A percentile compares a stretch with the other conserved stretches of the same genome.
These are phyloP conservation scores for Oryctolagus cuniculus DNA, from an alignment of 2,113 vertebrate species.

Conservation along the genomic window mOryCun1.1 NC_091432.1:94670001-94670500, in stretches of 20 bases:
- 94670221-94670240: conserved; percentile 70
- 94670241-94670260: not conserved
- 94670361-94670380: conserved; percentile 54
- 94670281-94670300: not conserved
- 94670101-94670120: not conserved
- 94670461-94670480: not conserved
- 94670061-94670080: not conserved
- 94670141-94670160: not conserved
- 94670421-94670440: conserved; percentile 46
- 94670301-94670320: not conserved
- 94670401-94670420: conserved; percentile 49
- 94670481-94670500: not conserved
- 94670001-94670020: not conserved
- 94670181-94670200: conserved; percentile 16
- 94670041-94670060: not conserved
- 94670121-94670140: not conserved
- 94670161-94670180: conserved; percentile 55
- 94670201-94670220: conserved; percentile 70
- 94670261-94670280: not conserved
- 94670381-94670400: conserved; percentile 35
- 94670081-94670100: conserved; percentile 7
- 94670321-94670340: conserved; percentile 56
- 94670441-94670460: conserved; percentile 21
- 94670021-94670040: not conserved
- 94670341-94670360: conserved; percentile 65